A percentile compares a stretch with the other conserved stretches of the same genome.
These are phyloP conservation scores for Hyaena hyaena DNA, from an alignment of 2,113 vertebrate species.

Conservation along the genomic window DNA sequence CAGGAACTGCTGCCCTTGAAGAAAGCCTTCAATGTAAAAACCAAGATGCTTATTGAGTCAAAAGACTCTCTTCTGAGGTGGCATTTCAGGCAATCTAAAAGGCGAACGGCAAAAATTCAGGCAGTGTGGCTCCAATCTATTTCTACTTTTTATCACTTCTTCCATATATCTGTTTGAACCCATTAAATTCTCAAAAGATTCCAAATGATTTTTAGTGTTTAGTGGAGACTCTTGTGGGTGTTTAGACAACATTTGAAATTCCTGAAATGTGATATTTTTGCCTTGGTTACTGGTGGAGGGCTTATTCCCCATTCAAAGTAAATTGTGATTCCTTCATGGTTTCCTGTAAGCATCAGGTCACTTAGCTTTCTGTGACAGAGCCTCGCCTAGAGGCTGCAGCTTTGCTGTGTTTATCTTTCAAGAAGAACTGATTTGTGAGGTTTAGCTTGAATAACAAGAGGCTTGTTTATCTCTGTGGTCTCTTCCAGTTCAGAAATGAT, in stretches of 20 bases:
- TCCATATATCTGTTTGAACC: not conserved
- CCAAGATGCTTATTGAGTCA: not conserved
- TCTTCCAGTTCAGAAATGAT: constrained; percentile 20
- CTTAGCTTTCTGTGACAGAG: not conserved
- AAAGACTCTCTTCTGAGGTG: not conserved
- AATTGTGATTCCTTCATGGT: not conserved
- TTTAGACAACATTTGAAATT: constrained; percentile 9
- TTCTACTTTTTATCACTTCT: not conserved
- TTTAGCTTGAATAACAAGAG: not conserved
- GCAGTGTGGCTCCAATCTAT: too few relatives aligned
- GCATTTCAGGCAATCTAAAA: not conserved
- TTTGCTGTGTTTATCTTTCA: not conserved
- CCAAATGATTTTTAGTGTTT: not conserved
- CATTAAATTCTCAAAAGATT: not conserved
- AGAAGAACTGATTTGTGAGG: constrained; percentile 28
- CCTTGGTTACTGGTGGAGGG: not conserved
- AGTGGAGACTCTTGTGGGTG: not conserved
- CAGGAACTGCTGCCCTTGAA: not conserved
- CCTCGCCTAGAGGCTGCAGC: not conserved
- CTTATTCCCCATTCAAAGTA: not conserved
- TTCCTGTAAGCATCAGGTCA: not conserved
- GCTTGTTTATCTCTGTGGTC: not conserved
- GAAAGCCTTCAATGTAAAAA: not conserved
- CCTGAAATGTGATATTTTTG: not conserved
- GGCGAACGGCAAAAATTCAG: not conserved